Base-by-base conservation (phyloP, 2,113 vertebrate genomes). In the Anolis carolinensis region DNA sequence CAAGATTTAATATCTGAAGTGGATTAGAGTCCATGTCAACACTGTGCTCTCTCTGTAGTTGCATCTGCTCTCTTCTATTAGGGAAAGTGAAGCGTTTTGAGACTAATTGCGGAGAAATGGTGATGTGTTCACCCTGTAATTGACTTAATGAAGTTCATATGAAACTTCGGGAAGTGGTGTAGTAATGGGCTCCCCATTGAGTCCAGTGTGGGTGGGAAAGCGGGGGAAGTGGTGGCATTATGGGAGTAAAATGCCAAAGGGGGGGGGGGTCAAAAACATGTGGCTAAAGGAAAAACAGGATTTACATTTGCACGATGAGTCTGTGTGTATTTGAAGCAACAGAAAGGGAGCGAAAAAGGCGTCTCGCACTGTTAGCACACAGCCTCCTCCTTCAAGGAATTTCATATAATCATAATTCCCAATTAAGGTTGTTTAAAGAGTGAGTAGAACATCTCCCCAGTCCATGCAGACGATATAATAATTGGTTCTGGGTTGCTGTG, bases 61-160 rank as follows among this genome's bases (percentile, higher is more conserved):
- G 92, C 95, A 96, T 96, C 95, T 96, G 95, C 93, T 95, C 91
- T 86, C 70, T 93, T 89, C 92, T 94, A 95, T 95, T 95, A 94
- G 91, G 79, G 92, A 95, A 94, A 95, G 91, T 93, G 92, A 95
- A 94, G 92, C 91, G 86, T 95, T 94, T 95, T 94, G 93, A 95
- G 94, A 93, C 95, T 96, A 96, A 96, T 96, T 95, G 94, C 93
- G 94, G 94, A 90, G 94, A 95, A 96, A 94, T 92, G 92, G 92
- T 95, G 95, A 95, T 95, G 95, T 95, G 94, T 95, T 95, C 93
- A 92, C 91, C 80, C 86, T 91, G 93, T 96, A 96, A 96, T 96
- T 95, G 94, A 95, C 94, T 95, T 96, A 96, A 96, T 96, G 95
- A 95, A 95, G 95, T 96, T 96, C 92, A 89, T 94, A 93, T 90